Evolutionary conservation across 2,888 invertebrate species (phyloP), one percentile per base, ranked within the genome.

Genomic region (Epinotia nisella): DNA sequence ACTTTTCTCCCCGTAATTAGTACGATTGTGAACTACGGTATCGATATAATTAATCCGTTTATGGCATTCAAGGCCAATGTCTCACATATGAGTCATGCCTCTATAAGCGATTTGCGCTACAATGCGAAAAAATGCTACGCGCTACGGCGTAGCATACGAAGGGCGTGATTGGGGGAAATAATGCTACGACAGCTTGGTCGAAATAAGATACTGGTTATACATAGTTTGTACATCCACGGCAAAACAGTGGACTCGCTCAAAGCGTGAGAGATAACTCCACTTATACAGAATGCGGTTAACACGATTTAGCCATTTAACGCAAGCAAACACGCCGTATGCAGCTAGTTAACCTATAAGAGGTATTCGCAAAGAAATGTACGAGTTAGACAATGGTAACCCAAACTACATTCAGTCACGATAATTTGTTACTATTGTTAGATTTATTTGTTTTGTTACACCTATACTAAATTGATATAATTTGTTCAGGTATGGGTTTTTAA

Each of bases 221-320:
- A 49, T 49, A n/a, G n/a, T n/a, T n/a, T n/a, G n/a, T 19, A 1
- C 19, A 19, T 39, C 55, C 39, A 19, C 39, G 39, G 17, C 53
- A 53, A 35, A 35, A 53, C 51, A 64, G 51, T 71, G 51, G 59
- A 35, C 51, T 41, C 60, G 55, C 64, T 51, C 49, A 53, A 35
- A 65, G n/a, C 24, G 64, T 71, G 70, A 71, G 74, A 76, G 75
- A 77, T 78, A 77, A 76, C 70, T 45, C 66, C 55, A 35, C 61
- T 49, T 58, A 13, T 53, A 45, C 67, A 62, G 69, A 61, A 70
- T 70, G 75, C 68, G 74, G 70, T 73, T 65, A 76, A 75, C 76
- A 78, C 74, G 73, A 74, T 74, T 79, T 76, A 76, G 70, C 75
- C 66, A 76, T 77, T 76, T 75, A 76, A 64, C 19, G 64, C 35